Evolutionary conservation across 2,113 vertebrate genomes (phyloP), one percentile per base, ranked within the genome.

Genomic region (Eublepharis macularius): DNA sequence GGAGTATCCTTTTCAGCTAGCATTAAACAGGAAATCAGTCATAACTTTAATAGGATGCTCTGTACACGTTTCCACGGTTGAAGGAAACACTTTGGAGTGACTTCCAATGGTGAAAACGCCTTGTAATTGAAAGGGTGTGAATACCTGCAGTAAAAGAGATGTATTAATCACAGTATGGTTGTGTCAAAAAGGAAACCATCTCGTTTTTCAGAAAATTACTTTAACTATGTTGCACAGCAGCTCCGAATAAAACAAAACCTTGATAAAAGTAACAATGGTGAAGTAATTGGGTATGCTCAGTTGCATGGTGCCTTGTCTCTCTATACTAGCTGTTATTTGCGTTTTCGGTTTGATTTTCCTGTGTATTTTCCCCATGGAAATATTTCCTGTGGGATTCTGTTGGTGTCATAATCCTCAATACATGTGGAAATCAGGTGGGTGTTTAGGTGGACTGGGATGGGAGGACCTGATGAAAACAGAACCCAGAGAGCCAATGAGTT

Each of bases 21-120:
- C 75, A 69, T 77, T 39, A 84, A 77, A 69, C 74, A 69, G 63
- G 76, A 84, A 77, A 84, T 54, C 29, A 34, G 29, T 76, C 70
- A 63, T 75, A 41, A 77, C 10, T 54, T 39, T 21, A 70, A 77
- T 54, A 29, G 63, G 75, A 34, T 57, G 14, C 49, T 77, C 83
- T 41, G 69, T 69, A n/a, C 47, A 68, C 16, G 66, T 21, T 51
- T 77, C 34, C 60, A 19, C 54, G 34, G 24, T 69, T 21, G 82
- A 54, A 32, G 43, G 75, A 66, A 68, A 66, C 73, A 24, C 75
- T 65, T 77, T 77, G 39, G 69, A 77, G 34, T 84, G 83, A 77
- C 63, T 77, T 84, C 75, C 26, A 14, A 41, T 78, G 63, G 32
- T 41, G 77, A 78, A 57, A 57, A 51, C 19, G 5, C 26, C 47